Evolutionary conservation across 2,797 vertebrate genomes (phyloP).

Genomic region (Heteromormyrus szaboi): DNA sequence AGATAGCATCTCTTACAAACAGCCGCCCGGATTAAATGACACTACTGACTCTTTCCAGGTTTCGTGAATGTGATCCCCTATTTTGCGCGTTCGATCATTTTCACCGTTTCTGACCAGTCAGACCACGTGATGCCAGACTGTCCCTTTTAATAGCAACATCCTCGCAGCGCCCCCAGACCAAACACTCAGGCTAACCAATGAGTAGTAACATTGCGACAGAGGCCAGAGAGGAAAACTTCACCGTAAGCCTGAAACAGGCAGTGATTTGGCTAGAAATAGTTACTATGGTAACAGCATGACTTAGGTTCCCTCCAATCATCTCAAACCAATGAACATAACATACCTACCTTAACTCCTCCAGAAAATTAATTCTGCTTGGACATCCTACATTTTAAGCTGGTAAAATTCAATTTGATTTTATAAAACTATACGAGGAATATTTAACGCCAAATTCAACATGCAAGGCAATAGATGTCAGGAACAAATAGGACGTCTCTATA

Average conservation of each 20-base stretch:
- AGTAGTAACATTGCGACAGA: neutral
- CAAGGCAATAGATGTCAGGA: neutral
- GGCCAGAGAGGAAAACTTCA: neutral
- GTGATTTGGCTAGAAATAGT: neutral
- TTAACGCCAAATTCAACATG: neutral
- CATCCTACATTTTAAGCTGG: conserved; percentile 1
- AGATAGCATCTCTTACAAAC: neutral
- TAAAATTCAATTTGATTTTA: neutral
- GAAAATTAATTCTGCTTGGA: neutral
- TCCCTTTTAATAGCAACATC: neutral
- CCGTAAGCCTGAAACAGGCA: neutral
- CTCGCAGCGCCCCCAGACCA: neutral
- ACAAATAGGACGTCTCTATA: neutral
- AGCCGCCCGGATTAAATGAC: neutral
- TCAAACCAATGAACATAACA: neutral
- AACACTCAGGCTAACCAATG: neutral
- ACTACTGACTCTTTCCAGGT: neutral
- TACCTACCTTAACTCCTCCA: neutral
- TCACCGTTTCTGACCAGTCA: neutral
- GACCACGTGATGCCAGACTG: neutral
- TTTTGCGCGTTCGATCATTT: neutral
- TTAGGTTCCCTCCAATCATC: neutral
- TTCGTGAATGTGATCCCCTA: neutral
- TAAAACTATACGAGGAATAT: neutral
- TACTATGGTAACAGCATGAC: neutral